phyloP scores from a whole-genome alignment of 1,140 invertebrate genomes.

The Drosophila grimshawi region DNA sequence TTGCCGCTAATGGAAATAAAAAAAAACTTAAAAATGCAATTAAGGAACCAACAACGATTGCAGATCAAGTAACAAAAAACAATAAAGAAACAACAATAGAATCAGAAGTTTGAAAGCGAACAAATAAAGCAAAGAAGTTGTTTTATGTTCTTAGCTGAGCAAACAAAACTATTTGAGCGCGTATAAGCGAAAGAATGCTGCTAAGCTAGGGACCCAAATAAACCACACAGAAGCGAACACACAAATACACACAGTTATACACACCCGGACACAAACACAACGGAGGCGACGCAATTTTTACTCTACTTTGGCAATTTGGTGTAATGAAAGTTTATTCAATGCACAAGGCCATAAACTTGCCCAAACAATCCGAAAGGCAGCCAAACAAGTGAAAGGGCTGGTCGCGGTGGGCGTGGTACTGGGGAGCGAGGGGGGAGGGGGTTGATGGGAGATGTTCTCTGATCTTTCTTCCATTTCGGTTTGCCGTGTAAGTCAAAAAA shows the following conservation, averaged over 20 bases:
- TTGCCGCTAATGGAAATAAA: slow-evolving; percentile 32
- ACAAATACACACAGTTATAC: neutral
- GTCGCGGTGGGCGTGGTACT: neutral
- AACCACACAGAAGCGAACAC: slow-evolving; percentile 5
- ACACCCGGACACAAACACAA: neutral
- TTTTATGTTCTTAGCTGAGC: slow-evolving; percentile 7
- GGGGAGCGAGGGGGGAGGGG: neutral
- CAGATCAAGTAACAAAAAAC: slow-evolving; percentile 23
- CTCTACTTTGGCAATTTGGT: slow-evolving; percentile 30
- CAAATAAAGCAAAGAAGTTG: slow-evolving; percentile 28
- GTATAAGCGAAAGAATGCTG: slow-evolving; percentile 18
- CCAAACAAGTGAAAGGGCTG: slow-evolving; percentile 1
- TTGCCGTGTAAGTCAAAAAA: slow-evolving; percentile 45
- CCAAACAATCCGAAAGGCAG: slow-evolving; percentile 32
- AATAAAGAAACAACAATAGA: slow-evolving; percentile 8
- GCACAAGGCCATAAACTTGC: slow-evolving; percentile 60
- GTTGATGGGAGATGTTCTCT: neutral
- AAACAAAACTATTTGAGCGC: slow-evolving; percentile 33
- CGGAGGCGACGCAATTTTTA: slow-evolving; percentile 29
- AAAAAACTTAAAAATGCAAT: slow-evolving; percentile 43
- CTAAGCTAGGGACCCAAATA: slow-evolving; percentile 12
- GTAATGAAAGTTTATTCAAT: slow-evolving; percentile 57
- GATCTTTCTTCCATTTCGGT: slow-evolving; percentile 25
- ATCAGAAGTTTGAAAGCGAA: neutral
- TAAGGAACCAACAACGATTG: slow-evolving; percentile 40